A percentile compares a stretch with the other conserved stretches of the same genome.
These are phyloP conservation scores for Aphaenogaster floridana DNA, from an alignment of 1,140 invertebrate genomes.

Conservation along the genomic window DNA sequence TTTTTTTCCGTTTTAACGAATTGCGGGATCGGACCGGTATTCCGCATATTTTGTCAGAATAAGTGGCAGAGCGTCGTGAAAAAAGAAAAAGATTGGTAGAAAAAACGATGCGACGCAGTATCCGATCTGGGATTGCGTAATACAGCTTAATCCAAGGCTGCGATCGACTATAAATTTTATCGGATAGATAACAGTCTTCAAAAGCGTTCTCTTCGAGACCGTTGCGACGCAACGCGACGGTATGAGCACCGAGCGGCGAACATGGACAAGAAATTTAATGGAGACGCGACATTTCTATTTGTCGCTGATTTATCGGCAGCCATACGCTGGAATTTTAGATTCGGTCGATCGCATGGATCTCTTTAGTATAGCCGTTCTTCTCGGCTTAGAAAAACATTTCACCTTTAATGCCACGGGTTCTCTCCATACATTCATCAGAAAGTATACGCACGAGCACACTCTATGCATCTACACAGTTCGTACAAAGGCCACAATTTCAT, in stretches of 20 bases:
- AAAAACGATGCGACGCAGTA: conserved; percentile 4
- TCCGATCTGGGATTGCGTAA: conserved; percentile 49
- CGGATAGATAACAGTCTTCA: conserved; percentile 58
- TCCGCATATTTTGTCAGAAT: conserved; percentile 24
- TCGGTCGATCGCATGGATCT: conserved; percentile 38
- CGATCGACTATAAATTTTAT: conserved; percentile 71
- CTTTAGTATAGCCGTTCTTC: neutral
- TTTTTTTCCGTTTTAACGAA: conserved; percentile 26
- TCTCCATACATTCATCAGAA: neutral
- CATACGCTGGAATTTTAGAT: conserved; percentile 70
- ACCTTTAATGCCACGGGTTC: neutral
- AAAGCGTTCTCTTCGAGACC: neutral
- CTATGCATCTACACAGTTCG: neutral
- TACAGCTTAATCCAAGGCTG: conserved; percentile 54
- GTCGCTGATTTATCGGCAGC: conserved; percentile 73
- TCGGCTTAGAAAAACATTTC: conserved; percentile 10
- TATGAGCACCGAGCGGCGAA: neutral
- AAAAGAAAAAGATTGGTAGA: conserved; percentile 5
- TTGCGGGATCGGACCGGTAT: conserved; percentile 26
- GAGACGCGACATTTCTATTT: conserved; percentile 74
- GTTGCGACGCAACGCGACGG: conserved; percentile 13
- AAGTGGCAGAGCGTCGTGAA: neutral
- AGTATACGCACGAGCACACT: neutral
- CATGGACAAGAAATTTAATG: conserved; percentile 48
- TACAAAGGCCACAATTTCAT: neutral